phyloP scores from a whole-genome alignment of 2,797 vertebrate species.

The Allobates femoralis region DNA sequence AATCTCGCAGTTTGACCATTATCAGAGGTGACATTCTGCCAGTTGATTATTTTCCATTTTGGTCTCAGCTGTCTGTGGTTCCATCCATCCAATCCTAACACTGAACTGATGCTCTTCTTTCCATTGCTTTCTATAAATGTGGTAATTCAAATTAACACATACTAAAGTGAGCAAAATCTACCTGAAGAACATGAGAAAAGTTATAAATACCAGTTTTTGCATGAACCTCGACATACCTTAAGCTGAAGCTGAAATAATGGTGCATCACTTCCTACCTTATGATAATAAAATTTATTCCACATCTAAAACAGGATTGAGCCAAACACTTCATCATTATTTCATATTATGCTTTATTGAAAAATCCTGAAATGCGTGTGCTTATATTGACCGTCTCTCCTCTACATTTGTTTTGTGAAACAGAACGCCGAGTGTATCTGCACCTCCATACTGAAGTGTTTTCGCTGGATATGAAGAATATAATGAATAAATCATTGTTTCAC shows the following conservation, averaged over 20 bases:
- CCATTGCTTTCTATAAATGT: no score
- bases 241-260: neutral
- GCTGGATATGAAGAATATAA: slow-evolving; percentile 13
- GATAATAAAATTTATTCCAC: neutral
- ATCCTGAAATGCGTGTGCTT: neutral
- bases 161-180: neutral
- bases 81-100: neutral
- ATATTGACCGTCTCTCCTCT: neutral
- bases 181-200: neutral
- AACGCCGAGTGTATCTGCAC: neutral
- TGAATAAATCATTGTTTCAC: slow-evolving; percentile 53
- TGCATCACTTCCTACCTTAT: neutral
- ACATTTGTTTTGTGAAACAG: neutral
- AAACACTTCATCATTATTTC: neutral
- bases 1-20: no score
- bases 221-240: neutral
- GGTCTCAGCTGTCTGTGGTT: neutral
- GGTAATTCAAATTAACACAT: neutral
- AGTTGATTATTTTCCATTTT: no score
- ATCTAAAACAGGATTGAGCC: neutral
- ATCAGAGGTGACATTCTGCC: no score
- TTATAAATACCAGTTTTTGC: neutral
- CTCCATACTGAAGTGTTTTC: neutral
- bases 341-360: neutral
- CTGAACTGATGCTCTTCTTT: neutral